Evolutionary conservation across 1,140 invertebrate species (phyloP).

Genomic region (Drosophila cardini): DNA sequence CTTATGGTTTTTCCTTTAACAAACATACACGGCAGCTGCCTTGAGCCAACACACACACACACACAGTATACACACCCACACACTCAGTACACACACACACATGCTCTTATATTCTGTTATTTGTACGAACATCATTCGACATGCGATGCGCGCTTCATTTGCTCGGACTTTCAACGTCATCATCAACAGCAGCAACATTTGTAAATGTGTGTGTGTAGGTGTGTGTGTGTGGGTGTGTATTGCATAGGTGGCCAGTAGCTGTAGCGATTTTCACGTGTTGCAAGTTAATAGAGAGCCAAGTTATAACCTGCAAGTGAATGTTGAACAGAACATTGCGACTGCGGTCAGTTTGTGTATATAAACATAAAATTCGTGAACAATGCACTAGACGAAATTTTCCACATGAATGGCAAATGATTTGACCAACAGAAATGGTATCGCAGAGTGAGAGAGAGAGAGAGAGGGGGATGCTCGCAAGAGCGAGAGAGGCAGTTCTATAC

Average conservation of each 20-base stretch:
- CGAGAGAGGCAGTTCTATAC: conserved; percentile 5
- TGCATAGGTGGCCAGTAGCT: conserved; percentile 7
- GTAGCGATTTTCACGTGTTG: conserved; percentile 57
- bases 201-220: background rate
- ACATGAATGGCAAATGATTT: conserved; percentile 75
- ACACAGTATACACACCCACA: background rate
- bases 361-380: conserved; percentile 73
- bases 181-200: conserved; percentile 41
- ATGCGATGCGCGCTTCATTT: conserved; percentile 61
- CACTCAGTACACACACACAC: background rate
- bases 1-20: conserved; percentile 16
- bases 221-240: conserved; percentile 4
- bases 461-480: background rate
- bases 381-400: conserved; percentile 80
- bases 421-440: conserved; percentile 12
- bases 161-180: conserved; percentile 61
- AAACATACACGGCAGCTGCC: conserved; percentile 11
- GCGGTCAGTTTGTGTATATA: conserved; percentile 66
- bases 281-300: conserved; percentile 64
- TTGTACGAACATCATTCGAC: conserved; percentile 31
- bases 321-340: conserved; percentile 18
- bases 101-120: conserved; percentile 6
- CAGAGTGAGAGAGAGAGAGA: conserved; percentile 1
- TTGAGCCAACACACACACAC: conserved; percentile 11
- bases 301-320: conserved; percentile 48